Evolutionary conservation across 1,140 invertebrate genomes (phyloP), one percentile per base, ranked within the genome.

Genomic region (Plutomurus gul): DNA sequence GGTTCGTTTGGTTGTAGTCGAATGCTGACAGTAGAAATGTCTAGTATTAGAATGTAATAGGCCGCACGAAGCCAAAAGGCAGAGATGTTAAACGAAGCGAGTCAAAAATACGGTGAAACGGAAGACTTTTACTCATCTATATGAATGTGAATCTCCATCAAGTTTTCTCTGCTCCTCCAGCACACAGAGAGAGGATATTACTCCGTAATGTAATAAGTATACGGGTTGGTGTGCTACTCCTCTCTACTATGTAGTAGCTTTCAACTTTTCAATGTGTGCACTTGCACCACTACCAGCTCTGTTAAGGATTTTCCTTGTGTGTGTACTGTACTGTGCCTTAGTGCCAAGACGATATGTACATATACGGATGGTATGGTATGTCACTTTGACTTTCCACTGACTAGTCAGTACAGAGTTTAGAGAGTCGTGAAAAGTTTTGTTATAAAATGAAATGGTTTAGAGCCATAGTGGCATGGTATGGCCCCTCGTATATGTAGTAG

Each of bases 71-170:
- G 56, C 56, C 56, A 65, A 65, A 65, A 65, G 56, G 56, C 56
- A 65, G 56, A 65, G 56, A 25, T 65, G 56, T 65, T 65, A 33
- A 65, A 65, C 56, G 27, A 65, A 65, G 56, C 56, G 56, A 65
- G 25, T 36, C 27, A 65, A 65, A 65, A 65, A 65, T 65, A 65
- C 56, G 56, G 36, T 27, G n/a, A 27, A 33, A 27, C 20, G 16
- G 11, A 65, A n/a, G 56, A 65, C 56, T 65, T 65, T 65, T 65
- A 65, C 56, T 65, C 56, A 65, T 65, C 56, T 65, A 65, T n/a
- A n/a, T 65, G 56, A 65, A 65, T 65, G 27, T 30, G 56, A 65
- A 65, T 65, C 36, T 30, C 56, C 30, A 65, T 65, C 27, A 65
- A 65, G 25, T 65, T 33, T 65, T 16, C 11, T 65, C n/a, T n/a